Evolutionary conservation across 2,888 invertebrate genomes (phyloP), one percentile per base, ranked within the genome.

Genomic region (Brenthis hecate): DNA sequence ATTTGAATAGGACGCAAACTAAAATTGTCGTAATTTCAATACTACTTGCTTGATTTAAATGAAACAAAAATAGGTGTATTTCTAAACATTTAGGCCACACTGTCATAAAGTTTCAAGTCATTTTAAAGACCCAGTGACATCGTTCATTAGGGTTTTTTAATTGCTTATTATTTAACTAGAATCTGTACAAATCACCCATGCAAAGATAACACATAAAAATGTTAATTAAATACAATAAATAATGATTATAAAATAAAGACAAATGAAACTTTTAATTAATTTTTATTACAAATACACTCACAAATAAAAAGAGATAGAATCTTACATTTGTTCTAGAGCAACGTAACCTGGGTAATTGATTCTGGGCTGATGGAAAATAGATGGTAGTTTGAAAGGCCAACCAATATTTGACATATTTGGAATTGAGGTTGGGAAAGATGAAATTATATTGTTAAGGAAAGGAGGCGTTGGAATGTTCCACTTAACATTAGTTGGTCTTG

Each of bases 381-480:
- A 51, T 50, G 61, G 43, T 51, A 32, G 28, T 36, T 53, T 55
- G 48, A 65, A 69, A 32, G 53, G 61, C 65, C 61, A 61, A 47
- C 16, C 54, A 47, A n/a, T 28, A 19, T 43, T 43, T 43, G 36
- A 43, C 11, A 43, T 11, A 43, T 43, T 11, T 43, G 32, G 28
- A 48, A 56, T 48, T 32, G 11, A 13, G 23, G 60, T 55, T 11
- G 50, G 14, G 5, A 13, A 43, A n/a, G 43, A 5, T 4, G 56
- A 36, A 1, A 67, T 55, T 16, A 65, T 54, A n/a, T 47, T 65
- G n/a, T 19, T 65, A 1, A 70, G 13, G 23, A 65, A 57, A 51
- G 67, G 48, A 13, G 69, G 56, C 13, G 51, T 65, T 28, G 72
- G 72, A 53, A 72, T 36, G 48, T 36, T 56, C 58, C 66, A 64